These are phyloP conservation scores for Trichopoda pennipes DNA, from an alignment of 2,888 invertebrate genomes.

Conservation along the genomic window DNA sequence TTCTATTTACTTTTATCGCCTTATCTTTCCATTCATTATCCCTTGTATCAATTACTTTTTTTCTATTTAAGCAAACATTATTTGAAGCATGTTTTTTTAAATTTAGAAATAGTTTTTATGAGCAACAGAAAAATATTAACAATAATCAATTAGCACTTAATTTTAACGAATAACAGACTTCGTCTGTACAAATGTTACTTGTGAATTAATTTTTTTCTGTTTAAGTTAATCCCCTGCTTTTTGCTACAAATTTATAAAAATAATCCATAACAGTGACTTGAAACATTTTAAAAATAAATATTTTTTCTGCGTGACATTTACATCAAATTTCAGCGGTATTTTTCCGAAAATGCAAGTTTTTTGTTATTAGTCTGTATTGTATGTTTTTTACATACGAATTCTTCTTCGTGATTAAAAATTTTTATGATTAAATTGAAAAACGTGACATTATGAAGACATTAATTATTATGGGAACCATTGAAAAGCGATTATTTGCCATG, in stretches of 20 bases:
- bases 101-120: too few relatives aligned
- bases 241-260: too few relatives aligned
- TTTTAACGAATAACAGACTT: background rate
- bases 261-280: too few relatives aligned
- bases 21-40: too few relatives aligned
- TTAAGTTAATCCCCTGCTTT: too few relatives aligned
- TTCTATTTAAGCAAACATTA: too few relatives aligned
- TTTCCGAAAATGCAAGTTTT: constrained; percentile 40
- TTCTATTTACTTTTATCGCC: too few relatives aligned
- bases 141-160: background rate
- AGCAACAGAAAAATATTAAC: background rate
- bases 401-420: constrained; percentile 16
- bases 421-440: constrained; percentile 44
- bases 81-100: too few relatives aligned
- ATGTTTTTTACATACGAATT: background rate
- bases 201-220: background rate
- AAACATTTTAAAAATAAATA: too few relatives aligned
- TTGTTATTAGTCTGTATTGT: background rate
- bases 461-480: constrained; percentile 18
- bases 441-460: constrained; percentile 51
- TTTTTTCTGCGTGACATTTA: constrained; percentile 46
- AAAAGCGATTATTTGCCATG: background rate
- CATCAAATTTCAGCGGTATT: constrained; percentile 29
- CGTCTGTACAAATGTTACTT: background rate
- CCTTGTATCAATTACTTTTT: too few relatives aligned